Evolutionary conservation across 2,888 invertebrate genomes (phyloP).

Genomic region (Oscheius sp.): DNA sequence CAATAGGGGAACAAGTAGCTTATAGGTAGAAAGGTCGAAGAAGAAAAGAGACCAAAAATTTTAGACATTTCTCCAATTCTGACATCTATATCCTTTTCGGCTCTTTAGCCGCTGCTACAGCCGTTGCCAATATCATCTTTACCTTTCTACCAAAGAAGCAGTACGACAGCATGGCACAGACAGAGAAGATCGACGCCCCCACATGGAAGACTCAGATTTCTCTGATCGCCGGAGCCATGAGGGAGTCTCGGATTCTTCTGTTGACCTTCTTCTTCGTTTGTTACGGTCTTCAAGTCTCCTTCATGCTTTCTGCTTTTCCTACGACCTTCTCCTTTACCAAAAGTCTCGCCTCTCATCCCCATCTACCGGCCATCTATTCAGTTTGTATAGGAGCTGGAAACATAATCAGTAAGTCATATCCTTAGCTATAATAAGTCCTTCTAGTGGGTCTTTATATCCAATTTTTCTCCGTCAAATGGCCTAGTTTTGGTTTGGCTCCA

Average conservation of each 20-base stretch:
- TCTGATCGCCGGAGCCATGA: conserved; percentile 16
- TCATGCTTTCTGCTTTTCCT: conserved; percentile 24
- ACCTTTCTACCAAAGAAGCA: conserved; percentile 19
- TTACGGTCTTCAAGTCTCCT: conserved; percentile 26
- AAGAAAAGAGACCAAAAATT: not conserved
- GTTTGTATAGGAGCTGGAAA: conserved; percentile 27
- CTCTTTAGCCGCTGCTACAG: conserved; percentile 8
- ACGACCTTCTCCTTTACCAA: conserved; percentile 29
- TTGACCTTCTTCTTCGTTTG: conserved; percentile 25
- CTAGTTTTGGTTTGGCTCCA: conserved; percentile 25
- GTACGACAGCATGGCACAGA: conserved; percentile 23
- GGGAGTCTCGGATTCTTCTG: conserved; percentile 19
- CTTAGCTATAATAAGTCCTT: not conserved
- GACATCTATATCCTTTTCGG: conserved; percentile 29
- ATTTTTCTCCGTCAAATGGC: conserved; percentile 11
- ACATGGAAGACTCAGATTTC: conserved; percentile 18
- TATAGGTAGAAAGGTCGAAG: not conserved
- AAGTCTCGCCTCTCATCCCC: conserved; percentile 18
- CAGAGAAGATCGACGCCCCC: conserved; percentile 21
- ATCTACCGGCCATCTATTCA: conserved; percentile 24
- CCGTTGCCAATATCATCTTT: conserved; percentile 19
- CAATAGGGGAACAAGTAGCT: not conserved
- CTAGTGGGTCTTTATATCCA: conserved; percentile 30
- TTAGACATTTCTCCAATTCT: conserved; percentile 18
- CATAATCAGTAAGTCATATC: conserved; percentile 28